phyloP scores from a whole-genome alignment of 1,140 invertebrate genomes.

The Pseudomyrmex dendroicus region DNA sequence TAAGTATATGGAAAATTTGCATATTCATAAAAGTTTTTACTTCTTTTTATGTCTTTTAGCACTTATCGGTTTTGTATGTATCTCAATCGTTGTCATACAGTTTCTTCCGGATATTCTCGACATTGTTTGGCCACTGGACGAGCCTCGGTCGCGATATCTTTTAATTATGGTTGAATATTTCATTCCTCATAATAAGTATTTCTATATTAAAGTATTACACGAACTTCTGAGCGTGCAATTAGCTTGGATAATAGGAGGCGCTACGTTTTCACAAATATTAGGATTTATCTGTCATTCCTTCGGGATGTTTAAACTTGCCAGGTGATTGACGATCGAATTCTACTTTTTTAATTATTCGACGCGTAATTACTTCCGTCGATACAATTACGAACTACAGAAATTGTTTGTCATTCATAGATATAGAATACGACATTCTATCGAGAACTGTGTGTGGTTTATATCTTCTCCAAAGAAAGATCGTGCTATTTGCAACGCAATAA shows the following conservation, averaged over 20 bases:
- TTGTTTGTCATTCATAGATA: not conserved
- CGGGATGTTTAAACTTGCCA: not conserved
- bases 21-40: too few relatives aligned
- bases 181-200: too few relatives aligned
- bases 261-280: not conserved
- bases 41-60: not conserved
- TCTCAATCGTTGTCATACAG: not conserved
- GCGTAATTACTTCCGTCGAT: too few relatives aligned
- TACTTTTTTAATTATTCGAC: not conserved
- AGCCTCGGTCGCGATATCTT: constrained; percentile 6
- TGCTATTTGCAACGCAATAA: not conserved
- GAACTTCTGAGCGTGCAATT: too few relatives aligned
- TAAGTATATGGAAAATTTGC: too few relatives aligned
- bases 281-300: not conserved
- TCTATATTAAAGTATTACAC: too few relatives aligned
- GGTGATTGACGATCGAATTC: not conserved
- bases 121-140: constrained; percentile 35
- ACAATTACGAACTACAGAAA: too few relatives aligned
- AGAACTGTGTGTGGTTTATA: not conserved
- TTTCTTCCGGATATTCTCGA: constrained; percentile 22
- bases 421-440: not conserved
- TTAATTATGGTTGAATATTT: not conserved
- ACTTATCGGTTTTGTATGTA: not conserved
- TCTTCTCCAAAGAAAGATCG: not conserved
- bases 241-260: not conserved